Percentiles rank a stretch among this genome's conserved stretches.
Conservation (phyloP, 2,113 vertebrate genomes). For the Odocoileus virginianus region DNA sequence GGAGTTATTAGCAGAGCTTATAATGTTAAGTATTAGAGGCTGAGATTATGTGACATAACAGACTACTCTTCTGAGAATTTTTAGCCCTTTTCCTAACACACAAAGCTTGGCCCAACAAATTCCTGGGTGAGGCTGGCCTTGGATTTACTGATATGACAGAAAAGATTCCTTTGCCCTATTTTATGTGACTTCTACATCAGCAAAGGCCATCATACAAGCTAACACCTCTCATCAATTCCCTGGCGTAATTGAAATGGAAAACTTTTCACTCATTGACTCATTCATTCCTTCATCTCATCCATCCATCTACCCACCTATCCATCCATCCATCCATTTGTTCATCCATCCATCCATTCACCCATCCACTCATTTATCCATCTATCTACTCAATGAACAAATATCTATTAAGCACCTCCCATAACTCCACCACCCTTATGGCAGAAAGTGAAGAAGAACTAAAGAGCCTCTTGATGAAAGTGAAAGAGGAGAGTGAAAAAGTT, state of each 20-base stretch:
- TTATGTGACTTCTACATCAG: not conserved
- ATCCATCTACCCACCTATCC: too few relatives aligned
- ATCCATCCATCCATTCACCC: rapidly evolving
- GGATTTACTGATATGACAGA: constrained; percentile 45
- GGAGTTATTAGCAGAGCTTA: constrained; percentile 78
- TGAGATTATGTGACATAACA: constrained; percentile 64
- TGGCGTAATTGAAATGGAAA: not conserved
- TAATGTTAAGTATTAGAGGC: constrained; percentile 69
- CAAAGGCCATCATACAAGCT: not conserved
- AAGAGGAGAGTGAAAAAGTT: too few relatives aligned
- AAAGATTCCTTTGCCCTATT: not conserved
- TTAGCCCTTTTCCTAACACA: constrained; percentile 48
- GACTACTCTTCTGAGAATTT: constrained; percentile 59
- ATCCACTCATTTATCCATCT: not conserved
- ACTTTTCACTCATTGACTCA: not conserved
- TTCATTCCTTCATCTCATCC: not conserved
- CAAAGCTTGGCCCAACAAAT: constrained; percentile 58
- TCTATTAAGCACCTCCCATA: not conserved
- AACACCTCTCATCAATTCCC: not conserved
- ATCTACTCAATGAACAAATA: not conserved
- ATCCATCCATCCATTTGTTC: too few relatives aligned
- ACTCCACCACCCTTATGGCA: not conserved
- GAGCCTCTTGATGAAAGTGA: too few relatives aligned
- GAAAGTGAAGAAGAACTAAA: too few relatives aligned
- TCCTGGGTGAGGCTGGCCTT: constrained; percentile 54